phyloP scores from a whole-genome alignment of 1,140 invertebrate genomes.

The Papilio dardanus region DNA sequence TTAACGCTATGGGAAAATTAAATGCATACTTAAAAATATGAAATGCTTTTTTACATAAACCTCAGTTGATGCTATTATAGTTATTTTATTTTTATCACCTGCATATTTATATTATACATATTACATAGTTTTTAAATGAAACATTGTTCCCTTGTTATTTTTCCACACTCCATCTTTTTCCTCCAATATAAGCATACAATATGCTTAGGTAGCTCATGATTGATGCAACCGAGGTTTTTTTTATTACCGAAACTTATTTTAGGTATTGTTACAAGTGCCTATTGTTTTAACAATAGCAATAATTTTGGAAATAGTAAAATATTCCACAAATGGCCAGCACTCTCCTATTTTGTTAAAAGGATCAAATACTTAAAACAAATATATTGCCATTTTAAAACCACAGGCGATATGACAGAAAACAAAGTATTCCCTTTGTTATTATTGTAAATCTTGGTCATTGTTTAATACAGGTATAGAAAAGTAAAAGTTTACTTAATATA shows the following conservation, averaged over 20 bases:
- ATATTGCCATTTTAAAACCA: neutral
- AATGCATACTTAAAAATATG: conserved; percentile 6
- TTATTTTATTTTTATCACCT: neutral
- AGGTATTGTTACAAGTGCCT: no score
- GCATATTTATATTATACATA: neutral
- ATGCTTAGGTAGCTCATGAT: neutral
- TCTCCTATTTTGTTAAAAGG: neutral
- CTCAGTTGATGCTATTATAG: neutral
- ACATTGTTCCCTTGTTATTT: neutral
- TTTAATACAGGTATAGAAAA: no score
- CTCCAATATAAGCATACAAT: neutral
- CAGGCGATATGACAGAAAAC: neutral
- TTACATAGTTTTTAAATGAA: neutral
- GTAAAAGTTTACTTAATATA: no score
- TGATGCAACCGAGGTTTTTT: neutral
- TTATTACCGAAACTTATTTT: no score
- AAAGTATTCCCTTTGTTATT: no score
- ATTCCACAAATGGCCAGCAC: neutral
- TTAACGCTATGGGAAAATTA: neutral
- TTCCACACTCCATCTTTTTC: neutral
- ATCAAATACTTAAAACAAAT: neutral
- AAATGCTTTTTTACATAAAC: conserved; percentile 10
- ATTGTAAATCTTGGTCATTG: no score
- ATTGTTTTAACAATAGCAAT: no score
- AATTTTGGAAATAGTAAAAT: neutral